A percentile compares a stretch with the other conserved stretches of the same genome.
These are phyloP conservation scores for Sitta carolinensis DNA, from an alignment of 2,797 vertebrate species.

Conservation along the genomic window DNA sequence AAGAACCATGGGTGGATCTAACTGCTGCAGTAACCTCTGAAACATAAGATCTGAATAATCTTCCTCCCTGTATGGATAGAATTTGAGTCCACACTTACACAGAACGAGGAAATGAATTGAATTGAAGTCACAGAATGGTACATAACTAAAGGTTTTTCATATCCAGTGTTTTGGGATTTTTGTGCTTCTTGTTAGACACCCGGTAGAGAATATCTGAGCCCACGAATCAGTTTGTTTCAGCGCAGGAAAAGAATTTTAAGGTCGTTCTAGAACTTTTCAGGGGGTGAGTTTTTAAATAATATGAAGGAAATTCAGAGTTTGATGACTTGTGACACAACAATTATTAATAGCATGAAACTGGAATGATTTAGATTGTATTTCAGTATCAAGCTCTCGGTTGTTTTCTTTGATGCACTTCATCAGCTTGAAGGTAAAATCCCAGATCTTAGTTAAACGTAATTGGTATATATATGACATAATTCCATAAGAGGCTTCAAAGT, in stretches of 20 bases:
- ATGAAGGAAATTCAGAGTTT: not conserved
- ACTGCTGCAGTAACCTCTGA: not conserved
- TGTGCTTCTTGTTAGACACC: not conserved
- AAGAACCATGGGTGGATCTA: not conserved
- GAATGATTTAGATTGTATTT: not conserved
- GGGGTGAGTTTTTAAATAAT: not conserved
- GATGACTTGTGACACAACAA: not conserved
- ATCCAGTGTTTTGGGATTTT: not conserved
- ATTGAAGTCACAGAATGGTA: not conserved
- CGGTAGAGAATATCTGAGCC: not conserved
- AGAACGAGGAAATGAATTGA: not conserved
- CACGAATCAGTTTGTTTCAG: not conserved
- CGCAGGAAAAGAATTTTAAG: not conserved
- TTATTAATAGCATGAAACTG: not conserved
- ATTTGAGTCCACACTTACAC: not conserved
- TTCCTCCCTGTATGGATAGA: not conserved
- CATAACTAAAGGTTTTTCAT: not conserved
- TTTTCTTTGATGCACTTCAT: not conserved
- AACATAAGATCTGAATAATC: not conserved
- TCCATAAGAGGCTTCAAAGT: not conserved
- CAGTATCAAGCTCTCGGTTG: not conserved
- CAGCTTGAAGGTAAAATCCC: not conserved
- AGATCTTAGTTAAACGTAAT: not conserved
- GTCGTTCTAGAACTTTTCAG: not conserved
- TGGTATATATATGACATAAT: not conserved